These are phyloP conservation scores for Xenopus laevis DNA, from an alignment of 2,113 vertebrate species.

Conservation along the genomic window DNA sequence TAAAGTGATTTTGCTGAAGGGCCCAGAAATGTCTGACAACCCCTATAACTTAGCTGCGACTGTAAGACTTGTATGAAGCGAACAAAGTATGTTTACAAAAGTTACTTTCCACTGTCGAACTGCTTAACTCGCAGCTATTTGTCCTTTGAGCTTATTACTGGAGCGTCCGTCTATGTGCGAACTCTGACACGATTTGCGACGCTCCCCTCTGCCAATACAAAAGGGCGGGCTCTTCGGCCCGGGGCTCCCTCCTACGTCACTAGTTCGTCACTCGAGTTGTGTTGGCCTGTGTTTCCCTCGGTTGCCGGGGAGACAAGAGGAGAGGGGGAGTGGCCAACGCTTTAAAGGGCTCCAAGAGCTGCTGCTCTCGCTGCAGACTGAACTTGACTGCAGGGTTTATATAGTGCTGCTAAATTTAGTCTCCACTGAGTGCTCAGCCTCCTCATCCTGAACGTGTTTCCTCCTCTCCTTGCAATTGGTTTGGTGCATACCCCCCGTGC, in stretches of 20 bases:
- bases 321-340: constrained; percentile 48
- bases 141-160: too few species aligned
- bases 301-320: constrained; percentile 43
- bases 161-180: too few species aligned
- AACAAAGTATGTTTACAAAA: too few species aligned
- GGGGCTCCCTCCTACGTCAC: constrained; percentile 1
- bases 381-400: constrained; percentile 66
- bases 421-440: constrained; percentile 61
- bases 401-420: constrained; percentile 84
- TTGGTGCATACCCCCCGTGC: constrained; percentile 48
- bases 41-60: too few species aligned
- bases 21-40: too few species aligned
- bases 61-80: too few species aligned
- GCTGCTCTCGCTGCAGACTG: constrained; percentile 41
- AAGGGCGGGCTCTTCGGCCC: constrained; percentile 10
- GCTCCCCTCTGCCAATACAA: not conserved
- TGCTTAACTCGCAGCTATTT: too few species aligned
- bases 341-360: constrained; percentile 59
- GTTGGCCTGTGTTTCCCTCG: constrained; percentile 8
- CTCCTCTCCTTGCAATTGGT: constrained; percentile 80
- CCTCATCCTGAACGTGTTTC: constrained; percentile 81
- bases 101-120: too few species aligned
- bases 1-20: too few species aligned
- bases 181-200: too few species aligned
- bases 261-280: not conserved